These are phyloP conservation scores for Vulpes lagopus DNA, from an alignment of 2,113 vertebrate species.

Conservation along the genomic window DNA sequence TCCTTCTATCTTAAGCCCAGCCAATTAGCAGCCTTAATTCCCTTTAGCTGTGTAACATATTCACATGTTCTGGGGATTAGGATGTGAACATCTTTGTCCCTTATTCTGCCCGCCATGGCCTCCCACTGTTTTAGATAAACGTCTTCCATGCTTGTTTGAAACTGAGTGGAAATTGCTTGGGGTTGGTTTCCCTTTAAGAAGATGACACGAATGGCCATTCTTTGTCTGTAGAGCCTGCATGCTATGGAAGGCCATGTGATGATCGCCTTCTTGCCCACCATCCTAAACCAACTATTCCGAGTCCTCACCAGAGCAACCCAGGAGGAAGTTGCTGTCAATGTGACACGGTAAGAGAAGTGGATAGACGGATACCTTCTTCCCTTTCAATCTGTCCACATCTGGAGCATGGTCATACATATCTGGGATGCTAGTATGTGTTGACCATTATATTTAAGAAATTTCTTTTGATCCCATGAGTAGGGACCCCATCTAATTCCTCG, in stretches of 20 bases:
- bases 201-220: not conserved
- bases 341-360: slow-evolving; percentile 91
- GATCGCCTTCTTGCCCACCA: slow-evolving; percentile 98
- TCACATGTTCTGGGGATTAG: not conserved
- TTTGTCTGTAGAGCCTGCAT: slow-evolving; percentile 92
- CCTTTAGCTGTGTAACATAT: not conserved
- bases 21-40: not conserved
- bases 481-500: not conserved
- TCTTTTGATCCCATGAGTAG: not conserved
- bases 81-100: not conserved
- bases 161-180: not conserved
- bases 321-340: slow-evolving; percentile 98
- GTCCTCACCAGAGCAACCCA: slow-evolving; percentile 95
- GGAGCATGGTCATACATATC: slow-evolving; percentile 15
- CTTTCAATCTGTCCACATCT: slow-evolving; percentile 31
- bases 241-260: slow-evolving; percentile 98
- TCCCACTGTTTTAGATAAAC: not conserved
- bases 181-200: not conserved
- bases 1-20: not conserved
- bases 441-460: not conserved
- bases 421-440: not conserved
- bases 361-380: not conserved
- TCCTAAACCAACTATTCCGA: slow-evolving; percentile 97
- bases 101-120: not conserved
- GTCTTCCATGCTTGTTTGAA: not conserved